These are phyloP conservation scores for Forficula auricularia DNA, from an alignment of 1,140 invertebrate genomes.

Conservation along the genomic window DNA sequence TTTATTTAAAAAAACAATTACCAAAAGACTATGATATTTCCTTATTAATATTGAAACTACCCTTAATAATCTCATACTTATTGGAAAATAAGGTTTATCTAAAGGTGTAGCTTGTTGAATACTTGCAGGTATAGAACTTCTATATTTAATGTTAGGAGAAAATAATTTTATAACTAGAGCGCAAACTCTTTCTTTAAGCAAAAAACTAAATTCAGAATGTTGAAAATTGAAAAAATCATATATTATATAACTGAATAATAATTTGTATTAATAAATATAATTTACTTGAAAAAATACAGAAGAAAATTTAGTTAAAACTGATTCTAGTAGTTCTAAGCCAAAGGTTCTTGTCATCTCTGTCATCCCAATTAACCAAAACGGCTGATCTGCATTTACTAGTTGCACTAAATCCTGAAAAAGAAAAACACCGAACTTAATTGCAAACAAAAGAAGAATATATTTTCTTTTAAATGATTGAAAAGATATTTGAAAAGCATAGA, in stretches of 20 bases:
- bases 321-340: slow-evolving; percentile 86
- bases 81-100: slow-evolving; percentile 91
- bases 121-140: slow-evolving; percentile 34
- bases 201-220: slow-evolving; percentile 85
- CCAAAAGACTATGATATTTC: slow-evolving; percentile 82
- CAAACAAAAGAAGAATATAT: slow-evolving; percentile 9
- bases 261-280: slow-evolving; percentile 9
- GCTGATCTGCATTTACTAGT: slow-evolving; percentile 88
- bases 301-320: slow-evolving; percentile 78
- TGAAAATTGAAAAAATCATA: slow-evolving; percentile 32
- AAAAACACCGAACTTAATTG: slow-evolving; percentile 12
- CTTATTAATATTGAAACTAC: slow-evolving; percentile 85
- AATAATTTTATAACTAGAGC: slow-evolving; percentile 94
- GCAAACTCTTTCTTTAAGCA: slow-evolving; percentile 91
- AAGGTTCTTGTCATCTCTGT: slow-evolving; percentile 95
- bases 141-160: slow-evolving; percentile 88
- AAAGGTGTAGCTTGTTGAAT: slow-evolving; percentile 40
- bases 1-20: slow-evolving; percentile 27
- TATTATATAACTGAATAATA: slow-evolving; percentile 9
- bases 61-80: slow-evolving; percentile 82
- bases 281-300: slow-evolving; percentile 78
- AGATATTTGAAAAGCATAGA: slow-evolving; percentile 1
- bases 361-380: slow-evolving; percentile 84
- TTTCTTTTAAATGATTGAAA: not conserved
- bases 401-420: slow-evolving; percentile 72